A percentile compares a stretch with the other conserved stretches of the same genome.
Evolutionary conservation across 2,888 invertebrate genomes (phyloP).

Genomic region (Geophilus truncorum): DNA sequence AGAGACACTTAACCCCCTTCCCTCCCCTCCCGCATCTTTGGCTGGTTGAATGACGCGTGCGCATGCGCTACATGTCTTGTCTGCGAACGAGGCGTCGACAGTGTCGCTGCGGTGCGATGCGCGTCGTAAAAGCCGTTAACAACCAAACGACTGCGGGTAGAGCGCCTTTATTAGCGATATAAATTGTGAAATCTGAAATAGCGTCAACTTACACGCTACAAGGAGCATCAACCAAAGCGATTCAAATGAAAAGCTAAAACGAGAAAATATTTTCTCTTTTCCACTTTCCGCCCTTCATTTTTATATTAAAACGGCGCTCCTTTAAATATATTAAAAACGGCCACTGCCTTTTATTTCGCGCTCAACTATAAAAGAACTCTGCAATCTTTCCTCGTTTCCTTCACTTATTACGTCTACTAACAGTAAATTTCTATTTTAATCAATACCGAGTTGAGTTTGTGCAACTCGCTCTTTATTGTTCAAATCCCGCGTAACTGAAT

Average conservation of each 20-base stretch:
- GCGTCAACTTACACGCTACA: slow-evolving; percentile 4
- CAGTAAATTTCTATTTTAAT: neutral
- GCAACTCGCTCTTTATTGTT: too few species aligned
- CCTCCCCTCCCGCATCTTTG: too few species aligned
- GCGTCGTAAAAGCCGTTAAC: slow-evolving; percentile 10
- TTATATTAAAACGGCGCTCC: neutral
- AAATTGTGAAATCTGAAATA: slow-evolving; percentile 5
- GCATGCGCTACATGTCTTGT: slow-evolving; percentile 10
- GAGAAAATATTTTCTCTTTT: neutral
- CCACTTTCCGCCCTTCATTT: neutral
- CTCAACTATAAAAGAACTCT: neutral
- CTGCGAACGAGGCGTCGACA: neutral
- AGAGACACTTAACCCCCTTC: slow-evolving; percentile 9
- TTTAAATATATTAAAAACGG: neutral
- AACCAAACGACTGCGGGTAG: neutral
- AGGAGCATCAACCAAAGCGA: slow-evolving; percentile 10
- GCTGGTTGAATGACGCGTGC: neutral
- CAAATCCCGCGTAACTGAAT: too few species aligned
- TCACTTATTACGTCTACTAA: neutral
- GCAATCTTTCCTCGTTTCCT: neutral
- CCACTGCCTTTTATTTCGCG: neutral
- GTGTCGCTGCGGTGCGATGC: slow-evolving; percentile 10
- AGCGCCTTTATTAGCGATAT: slow-evolving; percentile 10
- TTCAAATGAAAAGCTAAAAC: neutral
- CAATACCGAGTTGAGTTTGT: neutral